Evolutionary conservation across 2,113 vertebrate genomes (phyloP).

Genomic region (Cynoglossus semilaevis): DNA sequence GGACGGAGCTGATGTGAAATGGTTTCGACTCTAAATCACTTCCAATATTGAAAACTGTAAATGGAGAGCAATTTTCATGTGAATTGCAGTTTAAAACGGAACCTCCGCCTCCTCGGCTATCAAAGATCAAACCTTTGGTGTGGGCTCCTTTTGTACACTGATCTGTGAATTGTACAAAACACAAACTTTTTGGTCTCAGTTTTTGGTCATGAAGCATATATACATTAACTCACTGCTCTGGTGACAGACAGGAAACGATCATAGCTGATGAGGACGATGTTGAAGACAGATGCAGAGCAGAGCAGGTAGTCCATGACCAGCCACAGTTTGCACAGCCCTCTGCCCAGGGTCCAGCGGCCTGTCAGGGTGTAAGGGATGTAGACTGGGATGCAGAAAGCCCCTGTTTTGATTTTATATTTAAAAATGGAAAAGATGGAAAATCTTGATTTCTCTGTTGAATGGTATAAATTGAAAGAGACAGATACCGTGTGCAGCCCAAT

Average conservation of each 20-base stretch:
- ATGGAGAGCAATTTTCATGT: too few species aligned
- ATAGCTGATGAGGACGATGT: constrained; percentile 89
- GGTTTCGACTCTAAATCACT: too few species aligned
- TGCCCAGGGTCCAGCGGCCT: constrained; percentile 78
- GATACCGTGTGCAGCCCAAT: neutral
- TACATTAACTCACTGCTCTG: constrained; percentile 82
- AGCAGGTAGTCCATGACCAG: constrained; percentile 84
- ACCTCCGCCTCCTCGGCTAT: too few species aligned
- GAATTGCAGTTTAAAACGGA: too few species aligned
- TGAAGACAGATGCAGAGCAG: constrained; percentile 87
- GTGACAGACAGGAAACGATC: constrained; percentile 90
- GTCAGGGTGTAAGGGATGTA: constrained; percentile 83
- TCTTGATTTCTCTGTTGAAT: too few species aligned
- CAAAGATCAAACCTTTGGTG: too few species aligned
- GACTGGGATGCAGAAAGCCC: constrained; percentile 82
- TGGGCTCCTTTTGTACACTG: too few species aligned
- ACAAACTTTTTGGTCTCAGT: neutral
- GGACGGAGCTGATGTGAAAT: too few species aligned
- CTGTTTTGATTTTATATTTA: constrained; percentile 50
- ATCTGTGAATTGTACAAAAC: too few species aligned
- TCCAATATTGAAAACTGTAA: too few species aligned
- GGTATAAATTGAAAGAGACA: neutral
- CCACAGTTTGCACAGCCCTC: constrained; percentile 82
- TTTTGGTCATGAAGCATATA: neutral
- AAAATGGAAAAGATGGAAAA: too few species aligned